A percentile compares a stretch with the other conserved stretches of the same genome.
These are phyloP conservation scores for Salvator merianae DNA, from an alignment of 2,113 vertebrate species.

Conservation along the genomic window DNA sequence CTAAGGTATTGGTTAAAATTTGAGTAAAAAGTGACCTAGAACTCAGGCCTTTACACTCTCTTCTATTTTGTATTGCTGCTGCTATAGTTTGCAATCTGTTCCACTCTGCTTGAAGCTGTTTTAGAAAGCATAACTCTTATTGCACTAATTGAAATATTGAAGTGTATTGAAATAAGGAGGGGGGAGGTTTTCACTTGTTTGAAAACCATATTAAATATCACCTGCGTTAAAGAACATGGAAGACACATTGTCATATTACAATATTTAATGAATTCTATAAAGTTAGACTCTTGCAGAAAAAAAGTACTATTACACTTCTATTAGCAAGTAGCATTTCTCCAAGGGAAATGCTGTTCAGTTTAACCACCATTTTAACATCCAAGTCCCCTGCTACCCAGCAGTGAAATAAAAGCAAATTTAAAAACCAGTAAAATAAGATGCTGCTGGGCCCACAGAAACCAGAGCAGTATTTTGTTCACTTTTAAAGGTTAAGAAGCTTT, in stretches of 20 bases:
- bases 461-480: not conserved
- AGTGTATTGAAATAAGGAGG: too few relatives aligned
- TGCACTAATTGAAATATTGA: too few relatives aligned
- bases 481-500: slow-evolving; percentile 38
- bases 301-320: not conserved
- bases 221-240: not conserved
- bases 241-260: not conserved
- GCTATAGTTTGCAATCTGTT: too few relatives aligned
- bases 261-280: not conserved
- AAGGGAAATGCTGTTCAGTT: slow-evolving; percentile 15
- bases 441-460: not conserved
- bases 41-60: too few relatives aligned
- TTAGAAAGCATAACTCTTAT: too few relatives aligned
- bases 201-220: too few relatives aligned
- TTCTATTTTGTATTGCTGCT: too few relatives aligned
- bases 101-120: too few relatives aligned
- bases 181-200: too few relatives aligned
- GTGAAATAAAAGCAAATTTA: not conserved
- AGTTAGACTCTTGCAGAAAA: not conserved
- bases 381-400: not conserved
- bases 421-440: slow-evolving; percentile 31
- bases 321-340: not conserved
- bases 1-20: too few relatives aligned
- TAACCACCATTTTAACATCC: slow-evolving; percentile 33
- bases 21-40: too few relatives aligned